These are phyloP conservation scores for Lepus europaeus DNA, from an alignment of 2,113 vertebrate genomes.

Conservation along the genomic window DNA sequence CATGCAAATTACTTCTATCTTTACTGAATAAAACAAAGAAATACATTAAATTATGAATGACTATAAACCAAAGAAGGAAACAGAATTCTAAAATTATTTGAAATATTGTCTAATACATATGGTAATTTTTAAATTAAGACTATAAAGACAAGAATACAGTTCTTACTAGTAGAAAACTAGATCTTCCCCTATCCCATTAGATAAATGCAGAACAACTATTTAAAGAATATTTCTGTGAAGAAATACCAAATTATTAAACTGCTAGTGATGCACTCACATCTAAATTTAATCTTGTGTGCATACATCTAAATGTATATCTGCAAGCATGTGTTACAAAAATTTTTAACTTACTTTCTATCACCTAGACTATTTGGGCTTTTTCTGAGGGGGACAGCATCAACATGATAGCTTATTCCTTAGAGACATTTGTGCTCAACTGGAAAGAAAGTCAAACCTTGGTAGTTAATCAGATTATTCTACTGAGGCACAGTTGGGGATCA, in stretches of 20 bases:
- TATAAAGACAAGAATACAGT: neutral
- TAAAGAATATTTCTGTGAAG: neutral
- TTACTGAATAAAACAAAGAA: neutral
- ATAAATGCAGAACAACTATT: neutral
- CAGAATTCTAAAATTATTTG: neutral
- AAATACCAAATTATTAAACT: neutral
- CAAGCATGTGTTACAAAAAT: neutral
- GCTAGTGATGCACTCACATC: neutral
- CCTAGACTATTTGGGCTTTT: constrained; percentile 25
- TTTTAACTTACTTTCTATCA: neutral
- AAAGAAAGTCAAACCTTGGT: constrained; percentile 18
- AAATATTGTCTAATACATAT: neutral
- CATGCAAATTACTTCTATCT: neutral
- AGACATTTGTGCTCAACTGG: neutral
- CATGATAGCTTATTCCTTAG: neutral
- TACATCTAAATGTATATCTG: neutral
- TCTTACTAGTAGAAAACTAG: constrained; percentile 24
- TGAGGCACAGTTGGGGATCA: constrained; percentile 9
- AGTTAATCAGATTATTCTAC: constrained; percentile 55
- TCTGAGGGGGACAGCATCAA: constrained; percentile 9
- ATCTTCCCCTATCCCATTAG: neutral
- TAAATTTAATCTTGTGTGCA: neutral
- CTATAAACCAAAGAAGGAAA: constrained; percentile 26
- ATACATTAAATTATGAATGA: neutral
- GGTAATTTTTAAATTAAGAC: constrained; percentile 8